These are phyloP conservation scores for Falco biarmicus DNA, from an alignment of 2,797 vertebrate genomes.

Conservation along the genomic window DNA sequence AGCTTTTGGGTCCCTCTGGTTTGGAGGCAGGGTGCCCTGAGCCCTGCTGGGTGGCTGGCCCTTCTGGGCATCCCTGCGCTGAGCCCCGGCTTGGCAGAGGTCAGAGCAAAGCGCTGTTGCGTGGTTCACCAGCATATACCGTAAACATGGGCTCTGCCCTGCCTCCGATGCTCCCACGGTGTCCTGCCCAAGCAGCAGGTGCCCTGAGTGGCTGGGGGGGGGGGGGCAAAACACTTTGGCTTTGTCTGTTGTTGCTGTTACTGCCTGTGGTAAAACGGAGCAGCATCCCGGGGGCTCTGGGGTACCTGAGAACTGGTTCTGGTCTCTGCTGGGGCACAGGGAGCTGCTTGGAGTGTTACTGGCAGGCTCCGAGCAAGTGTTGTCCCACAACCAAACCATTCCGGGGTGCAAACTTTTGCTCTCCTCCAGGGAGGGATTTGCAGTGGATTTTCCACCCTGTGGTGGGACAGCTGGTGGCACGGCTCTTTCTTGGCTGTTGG, in stretches of 20 bases:
- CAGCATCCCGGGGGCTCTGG: fast-evolving
- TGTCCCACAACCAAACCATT: background rate
- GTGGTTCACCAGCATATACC: fast-evolving
- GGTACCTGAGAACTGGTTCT: fast-evolving
- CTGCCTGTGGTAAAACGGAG: background rate
- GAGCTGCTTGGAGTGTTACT: background rate
- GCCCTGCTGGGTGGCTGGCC: fast-evolving
- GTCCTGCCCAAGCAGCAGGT: background rate
- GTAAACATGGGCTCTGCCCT: background rate
- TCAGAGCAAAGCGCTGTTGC: fast-evolving
- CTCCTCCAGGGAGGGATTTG: background rate
- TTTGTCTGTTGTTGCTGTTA: background rate
- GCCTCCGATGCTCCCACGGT: fast-evolving
- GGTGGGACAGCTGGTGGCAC: background rate
- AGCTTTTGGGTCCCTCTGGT: background rate
- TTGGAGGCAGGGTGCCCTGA: background rate
- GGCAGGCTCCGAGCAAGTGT: background rate
- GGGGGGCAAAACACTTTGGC: background rate
- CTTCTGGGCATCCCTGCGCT: background rate
- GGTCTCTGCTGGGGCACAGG: fast-evolving
- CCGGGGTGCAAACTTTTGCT: background rate
- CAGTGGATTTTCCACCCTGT: fast-evolving
- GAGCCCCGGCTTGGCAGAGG: background rate
- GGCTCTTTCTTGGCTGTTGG: background rate
- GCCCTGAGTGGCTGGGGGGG: background rate